Evolutionary conservation across 2,797 vertebrate species (phyloP), one percentile per base, ranked within the genome.

Genomic region (Characodon lateralis): DNA sequence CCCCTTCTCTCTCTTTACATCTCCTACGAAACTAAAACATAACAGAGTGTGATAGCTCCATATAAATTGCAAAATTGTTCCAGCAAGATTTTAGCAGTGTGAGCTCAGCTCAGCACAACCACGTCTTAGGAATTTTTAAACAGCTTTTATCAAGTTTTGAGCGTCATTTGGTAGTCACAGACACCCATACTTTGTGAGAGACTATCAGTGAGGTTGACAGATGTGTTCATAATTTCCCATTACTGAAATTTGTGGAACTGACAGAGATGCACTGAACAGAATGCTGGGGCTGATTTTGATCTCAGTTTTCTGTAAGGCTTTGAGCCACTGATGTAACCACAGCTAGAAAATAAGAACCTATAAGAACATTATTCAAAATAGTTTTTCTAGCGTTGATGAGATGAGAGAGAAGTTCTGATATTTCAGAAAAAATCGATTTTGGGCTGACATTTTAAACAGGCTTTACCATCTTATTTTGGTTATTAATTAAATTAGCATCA

Each of bases 21-120:
- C 48, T 16, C 61, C 28, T 65, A 22, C 20, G 16, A 71, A 20
- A 6, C 43, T 50, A 71, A 71, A 71, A 6, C 8, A 20, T 12
- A 26, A 35, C 69, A 20, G 69, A 71, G 46, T 10, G 14, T 71
- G 69, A 71, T 48, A n/a, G 48, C 48, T 51, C 69, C 14, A 31
- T 71, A 71, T n/a, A 35, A 28, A 78, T 58, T 43, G 48, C 69
- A 71, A 71, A 85, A 77, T 71, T 31, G 26, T 71, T 50, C 69
- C 6, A 46, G n/a, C 8, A 41, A 66, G 31, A 39, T 41, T 1
- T 35, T 20, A 24, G 35, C 35, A 66, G 35, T 14, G 31, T 65
- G 61, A 20, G 35, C 63, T 39, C 35, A 66, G 18, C 63, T 66
- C 63, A 22, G 35, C 63, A 66, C 9, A 35, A 0, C 24, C 8